Percentiles rank a stretch among this genome's conserved stretches.
Conservation (phyloP, 2,113 vertebrate species). For the Xenotilapia longispinis region DNA sequence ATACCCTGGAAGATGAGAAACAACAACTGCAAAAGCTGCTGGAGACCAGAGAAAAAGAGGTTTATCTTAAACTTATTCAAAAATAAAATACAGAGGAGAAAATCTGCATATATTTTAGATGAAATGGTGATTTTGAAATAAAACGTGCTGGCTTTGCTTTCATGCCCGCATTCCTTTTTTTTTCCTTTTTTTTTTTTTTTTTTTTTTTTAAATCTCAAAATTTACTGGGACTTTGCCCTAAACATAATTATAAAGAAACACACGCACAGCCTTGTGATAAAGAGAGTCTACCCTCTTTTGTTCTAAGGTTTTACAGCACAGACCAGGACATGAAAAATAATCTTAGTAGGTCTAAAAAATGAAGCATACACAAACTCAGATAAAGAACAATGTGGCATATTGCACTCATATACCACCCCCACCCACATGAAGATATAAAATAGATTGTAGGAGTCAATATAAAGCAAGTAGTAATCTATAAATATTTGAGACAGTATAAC, state of each 20-base stretch:
- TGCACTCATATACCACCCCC: background rate
- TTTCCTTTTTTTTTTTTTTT: fast-evolving
- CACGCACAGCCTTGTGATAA: fast-evolving
- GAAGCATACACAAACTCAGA: background rate
- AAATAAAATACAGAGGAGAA: fast-evolving
- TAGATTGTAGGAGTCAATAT: background rate
- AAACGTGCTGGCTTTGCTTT: background rate
- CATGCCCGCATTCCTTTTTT: fast-evolving
- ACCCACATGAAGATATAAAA: background rate
- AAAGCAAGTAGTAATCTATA: background rate
- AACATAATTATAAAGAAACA: fast-evolving
- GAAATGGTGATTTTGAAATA: fast-evolving
- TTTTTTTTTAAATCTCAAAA: fast-evolving
- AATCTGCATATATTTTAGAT: background rate
- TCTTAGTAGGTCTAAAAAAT: background rate
- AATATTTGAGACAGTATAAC: background rate
- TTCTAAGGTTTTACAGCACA: background rate
- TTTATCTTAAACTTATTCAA: fast-evolving
- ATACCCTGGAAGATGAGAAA: fast-evolving
- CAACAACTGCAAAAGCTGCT: background rate
- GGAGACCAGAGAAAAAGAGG: fast-evolving
- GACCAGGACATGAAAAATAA: fast-evolving
- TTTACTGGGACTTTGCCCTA: background rate
- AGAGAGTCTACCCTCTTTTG: fast-evolving
- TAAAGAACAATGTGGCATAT: fast-evolving